Evolutionary conservation across 2,797 vertebrate species (phyloP), one percentile per base, ranked within the genome.

Genomic region (Thaleichthys pacificus): DNA sequence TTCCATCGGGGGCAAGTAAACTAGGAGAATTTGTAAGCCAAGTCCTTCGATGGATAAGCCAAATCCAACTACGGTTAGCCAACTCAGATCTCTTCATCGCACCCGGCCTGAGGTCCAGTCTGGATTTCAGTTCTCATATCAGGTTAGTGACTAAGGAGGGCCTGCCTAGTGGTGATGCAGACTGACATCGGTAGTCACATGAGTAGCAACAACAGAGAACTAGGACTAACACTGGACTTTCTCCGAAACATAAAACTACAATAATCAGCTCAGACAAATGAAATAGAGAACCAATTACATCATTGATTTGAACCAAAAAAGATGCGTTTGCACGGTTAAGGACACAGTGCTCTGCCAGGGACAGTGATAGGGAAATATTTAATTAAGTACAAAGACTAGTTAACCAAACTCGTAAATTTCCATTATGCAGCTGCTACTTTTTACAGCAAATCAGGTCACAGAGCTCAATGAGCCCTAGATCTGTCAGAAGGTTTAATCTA

Each of bases 61-160:
- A 47, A 47, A 47, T 14, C 42, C 42, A 47, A 12, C 42, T 47
- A 47, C 42, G 57, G 64, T 22, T 21, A 66, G 15, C 22, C 21
- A 66, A 42, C 64, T 49, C 21, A 30, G 30, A 47, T 24, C 38
- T 47, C 38, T 47, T 15, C 32, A 22, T 22, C 64, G 19, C 14
- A 7, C 3, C 14, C 22, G 21, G 42, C 9, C 32, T 35, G 61
- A 30, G 38, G 38, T 47, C 63, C 2, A 9, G 21, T 24, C 35
- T 66, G 35, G 24, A 47, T 47, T 66, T n/a, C 62, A 64, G 35
- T 66, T 66, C 38, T 66, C 38, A 22, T 12, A 66, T 19, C 26
- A 30, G 30, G 58, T 24, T 61, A 28, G 58, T 61, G 58, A 26
- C 58, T 15, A 61, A 61, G 58, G 58, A 47, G 42, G 42, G 15